Base-by-base conservation (phyloP, 2,888 invertebrate genomes). In the Serripes groenlandicus region DNA sequence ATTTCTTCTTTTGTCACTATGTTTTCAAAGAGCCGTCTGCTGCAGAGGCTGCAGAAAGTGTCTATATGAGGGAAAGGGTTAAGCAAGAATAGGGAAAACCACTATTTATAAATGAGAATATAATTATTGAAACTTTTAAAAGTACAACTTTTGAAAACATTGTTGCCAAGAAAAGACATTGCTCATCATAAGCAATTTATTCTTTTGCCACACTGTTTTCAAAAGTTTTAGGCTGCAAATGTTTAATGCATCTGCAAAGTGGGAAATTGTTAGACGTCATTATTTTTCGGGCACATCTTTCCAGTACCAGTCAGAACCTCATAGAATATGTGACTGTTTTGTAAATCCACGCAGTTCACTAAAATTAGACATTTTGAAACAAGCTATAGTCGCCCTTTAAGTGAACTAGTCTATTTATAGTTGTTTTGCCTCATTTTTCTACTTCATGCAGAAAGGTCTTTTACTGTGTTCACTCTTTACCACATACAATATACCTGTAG, bases 321-420 rank as follows among this genome's bases (percentile, higher is more conserved):
- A n/a, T n/a, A n/a, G 9, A 42, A 42, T 42, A 18, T 42, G 42
- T 42, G 9, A 42, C 9, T 9, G 42, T 9, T 42, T 9, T 9
- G 9, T 11, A 11, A 18, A 18, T 9, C 18, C 42, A 42, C 9
- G 9, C 42, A 42, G 11, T 18, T 42, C 42, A 11, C 11, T 42
- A 11, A 9, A 11, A 42, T 11, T 42, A 42, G 11, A 42, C 42
- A 3, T 49, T 49, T 49, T 70, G 83, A 79, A 69, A 83, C 70
- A 76, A 78, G 69, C 83, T 83, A 79, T 83, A 83, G 49, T 37
- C 79, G 83, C 35, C 68, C 79, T 76, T 76, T 73, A 28, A 15
- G 9, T 76, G 79, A 83, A 68, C 83, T 42, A 15, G 26, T 52
- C 23, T 75, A 75, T 37, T 68, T 68, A 75, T 75, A 79, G 70